phyloP scores from a whole-genome alignment of 2,888 invertebrate genomes.

The Abrostola triplasia region DNA sequence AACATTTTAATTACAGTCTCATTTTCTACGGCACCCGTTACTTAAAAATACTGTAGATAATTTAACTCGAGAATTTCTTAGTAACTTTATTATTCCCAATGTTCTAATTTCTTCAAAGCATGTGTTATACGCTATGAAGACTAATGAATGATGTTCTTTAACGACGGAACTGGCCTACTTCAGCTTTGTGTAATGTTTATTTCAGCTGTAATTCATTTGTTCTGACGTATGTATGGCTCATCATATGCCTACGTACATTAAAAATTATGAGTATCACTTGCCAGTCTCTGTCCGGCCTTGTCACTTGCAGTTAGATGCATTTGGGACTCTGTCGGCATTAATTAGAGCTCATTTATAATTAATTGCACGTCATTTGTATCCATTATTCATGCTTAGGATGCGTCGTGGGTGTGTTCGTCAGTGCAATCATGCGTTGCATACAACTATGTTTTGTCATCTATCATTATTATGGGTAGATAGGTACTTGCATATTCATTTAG shows the following conservation, averaged over 20 bases:
- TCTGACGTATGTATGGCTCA: slow-evolving; percentile 31
- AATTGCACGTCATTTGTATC: slow-evolving; percentile 54
- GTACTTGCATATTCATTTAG: not conserved
- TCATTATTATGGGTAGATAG: not conserved
- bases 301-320: slow-evolving; percentile 62
- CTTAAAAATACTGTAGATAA: not conserved
- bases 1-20: slow-evolving; percentile 32
- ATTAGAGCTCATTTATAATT: slow-evolving; percentile 64
- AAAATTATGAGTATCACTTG: slow-evolving; percentile 58
- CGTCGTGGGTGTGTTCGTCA: slow-evolving; percentile 36
- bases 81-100: not conserved
- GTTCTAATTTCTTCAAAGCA: slow-evolving; percentile 13
- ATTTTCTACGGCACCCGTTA: not conserved
- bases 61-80: not conserved
- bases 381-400: slow-evolving; percentile 50
- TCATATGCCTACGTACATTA: slow-evolving; percentile 36
- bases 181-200: slow-evolving; percentile 21
- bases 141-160: slow-evolving; percentile 15
- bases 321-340: slow-evolving; percentile 59
- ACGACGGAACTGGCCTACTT: slow-evolving; percentile 30
- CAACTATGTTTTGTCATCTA: slow-evolving; percentile 19
- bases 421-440: slow-evolving; percentile 36
- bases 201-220: slow-evolving; percentile 38
- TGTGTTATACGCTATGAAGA: slow-evolving; percentile 5
- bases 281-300: slow-evolving; percentile 60